Percentiles rank a stretch among this genome's conserved stretches.
Evolutionary conservation across 2,797 vertebrate genomes (phyloP).

Genomic region (Leucoraja ocellata): DNA sequence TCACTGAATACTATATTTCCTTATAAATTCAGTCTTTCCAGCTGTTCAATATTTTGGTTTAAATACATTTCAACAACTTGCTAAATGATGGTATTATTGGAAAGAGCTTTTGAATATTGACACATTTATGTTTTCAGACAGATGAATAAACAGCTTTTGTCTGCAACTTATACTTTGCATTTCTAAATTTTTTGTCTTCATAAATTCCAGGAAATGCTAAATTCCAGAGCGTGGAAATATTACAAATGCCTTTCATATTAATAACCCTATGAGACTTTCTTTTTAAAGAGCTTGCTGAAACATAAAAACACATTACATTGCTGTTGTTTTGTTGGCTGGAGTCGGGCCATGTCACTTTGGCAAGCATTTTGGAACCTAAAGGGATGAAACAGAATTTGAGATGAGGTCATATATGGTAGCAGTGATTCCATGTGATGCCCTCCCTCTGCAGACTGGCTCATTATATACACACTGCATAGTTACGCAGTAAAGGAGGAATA

Average conservation of each 20-base stretch:
- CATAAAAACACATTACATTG: constrained; percentile 39
- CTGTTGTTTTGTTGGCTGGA: constrained; percentile 41
- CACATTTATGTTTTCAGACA: neutral
- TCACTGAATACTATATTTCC: constrained; percentile 28
- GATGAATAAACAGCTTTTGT: constrained; percentile 18
- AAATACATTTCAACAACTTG: neutral
- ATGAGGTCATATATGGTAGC: constrained; percentile 39
- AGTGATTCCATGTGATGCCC: neutral
- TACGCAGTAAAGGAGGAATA: neutral
- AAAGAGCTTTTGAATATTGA: constrained; percentile 23
- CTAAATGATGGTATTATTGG: neutral
- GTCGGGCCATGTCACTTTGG: constrained; percentile 35
- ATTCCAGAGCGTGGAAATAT: constrained; percentile 45
- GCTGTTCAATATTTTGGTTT: neutral
- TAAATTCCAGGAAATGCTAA: constrained; percentile 46
- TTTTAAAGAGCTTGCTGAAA: constrained; percentile 18
- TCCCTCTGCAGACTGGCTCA: neutral
- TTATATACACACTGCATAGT: neutral
- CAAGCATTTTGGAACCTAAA: neutral
- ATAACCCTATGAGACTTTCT: constrained; percentile 44
- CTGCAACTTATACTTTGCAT: constrained; percentile 6
- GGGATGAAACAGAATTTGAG: constrained; percentile 21
- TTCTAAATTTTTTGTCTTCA: constrained; percentile 49
- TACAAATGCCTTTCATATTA: constrained; percentile 52
- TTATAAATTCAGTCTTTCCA: neutral